Evolutionary conservation across 2,888 invertebrate species (phyloP).

Genomic region (Nomada ferruginata): DNA sequence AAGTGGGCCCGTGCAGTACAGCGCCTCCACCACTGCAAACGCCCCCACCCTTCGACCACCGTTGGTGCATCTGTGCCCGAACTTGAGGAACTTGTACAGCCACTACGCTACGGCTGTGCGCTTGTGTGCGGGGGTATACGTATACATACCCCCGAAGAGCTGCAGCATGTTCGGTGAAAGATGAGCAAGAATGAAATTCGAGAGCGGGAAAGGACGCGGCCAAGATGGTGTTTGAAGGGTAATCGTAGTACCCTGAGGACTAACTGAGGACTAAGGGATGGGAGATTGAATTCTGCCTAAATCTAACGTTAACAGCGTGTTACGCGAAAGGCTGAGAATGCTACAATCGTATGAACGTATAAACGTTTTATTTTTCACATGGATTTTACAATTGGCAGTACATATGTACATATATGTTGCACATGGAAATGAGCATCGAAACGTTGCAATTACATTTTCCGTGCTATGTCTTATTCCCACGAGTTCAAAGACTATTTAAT

Average conservation of each 20-base stretch:
- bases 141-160: constrained; percentile 3
- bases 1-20: constrained; percentile 75
- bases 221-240: constrained; percentile 4
- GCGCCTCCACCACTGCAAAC: constrained; percentile 72
- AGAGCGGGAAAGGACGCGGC: not conserved
- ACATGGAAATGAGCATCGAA: not conserved
- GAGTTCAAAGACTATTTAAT: constrained; percentile 61
- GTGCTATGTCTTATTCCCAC: constrained; percentile 66
- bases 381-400: not conserved
- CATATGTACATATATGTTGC: too few species aligned
- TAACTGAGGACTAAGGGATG: not conserved
- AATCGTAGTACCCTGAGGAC: not conserved
- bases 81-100: constrained; percentile 11
- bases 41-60: constrained; percentile 70
- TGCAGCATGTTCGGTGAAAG: not conserved
- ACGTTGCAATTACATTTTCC: constrained; percentile 35
- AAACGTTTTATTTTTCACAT: not conserved
- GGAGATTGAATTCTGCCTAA: not conserved
- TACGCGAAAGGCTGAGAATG: not conserved
- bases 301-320: not conserved
- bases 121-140: too few species aligned
- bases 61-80: constrained; percentile 61
- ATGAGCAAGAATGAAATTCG: not conserved
- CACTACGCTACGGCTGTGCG: constrained; percentile 27
- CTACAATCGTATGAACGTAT: not conserved